These are phyloP conservation scores for Eupithecia subfuscata DNA, from an alignment of 2,888 invertebrate genomes.

Conservation along the genomic window DNA sequence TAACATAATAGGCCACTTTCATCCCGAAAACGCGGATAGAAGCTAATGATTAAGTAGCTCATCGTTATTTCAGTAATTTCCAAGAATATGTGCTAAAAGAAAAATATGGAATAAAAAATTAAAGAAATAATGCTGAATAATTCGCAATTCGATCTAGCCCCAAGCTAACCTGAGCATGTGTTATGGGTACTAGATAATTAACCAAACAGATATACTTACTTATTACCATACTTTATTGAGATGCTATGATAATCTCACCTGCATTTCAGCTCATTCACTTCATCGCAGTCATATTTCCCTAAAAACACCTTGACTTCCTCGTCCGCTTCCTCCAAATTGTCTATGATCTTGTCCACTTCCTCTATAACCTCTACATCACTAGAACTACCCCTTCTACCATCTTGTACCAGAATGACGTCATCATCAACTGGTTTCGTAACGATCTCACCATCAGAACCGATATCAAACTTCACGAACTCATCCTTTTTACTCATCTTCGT, in stretches of 20 bases:
- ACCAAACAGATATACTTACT: no score
- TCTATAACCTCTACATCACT: conserved; percentile 76
- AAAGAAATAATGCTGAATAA: no score
- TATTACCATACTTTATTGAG: background rate
- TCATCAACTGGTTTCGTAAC: conserved; percentile 66
- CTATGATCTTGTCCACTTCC: conserved; percentile 70
- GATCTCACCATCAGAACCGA: conserved; percentile 75
- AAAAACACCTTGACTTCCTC: conserved; percentile 76
- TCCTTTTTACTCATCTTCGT: conserved; percentile 50
- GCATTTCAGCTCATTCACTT: conserved; percentile 67
- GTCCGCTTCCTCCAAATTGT: conserved; percentile 76
- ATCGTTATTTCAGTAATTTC: no score
- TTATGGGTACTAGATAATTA: no score
- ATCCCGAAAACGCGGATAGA: no score
- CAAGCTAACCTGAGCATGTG: no score
- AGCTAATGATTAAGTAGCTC: no score
- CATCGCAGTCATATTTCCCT: conserved; percentile 68
- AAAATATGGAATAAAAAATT: background rate
- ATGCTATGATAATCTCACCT: conserved; percentile 59
- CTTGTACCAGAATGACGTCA: conserved; percentile 61
- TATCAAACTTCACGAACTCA: conserved; percentile 74
- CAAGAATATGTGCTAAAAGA: background rate
- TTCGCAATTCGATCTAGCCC: no score
- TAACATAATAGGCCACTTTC: no score
- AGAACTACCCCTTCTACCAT: conserved; percentile 61